Evolutionary conservation across 2,113 vertebrate species (phyloP).

Genomic region (Butorides virescens): DNA sequence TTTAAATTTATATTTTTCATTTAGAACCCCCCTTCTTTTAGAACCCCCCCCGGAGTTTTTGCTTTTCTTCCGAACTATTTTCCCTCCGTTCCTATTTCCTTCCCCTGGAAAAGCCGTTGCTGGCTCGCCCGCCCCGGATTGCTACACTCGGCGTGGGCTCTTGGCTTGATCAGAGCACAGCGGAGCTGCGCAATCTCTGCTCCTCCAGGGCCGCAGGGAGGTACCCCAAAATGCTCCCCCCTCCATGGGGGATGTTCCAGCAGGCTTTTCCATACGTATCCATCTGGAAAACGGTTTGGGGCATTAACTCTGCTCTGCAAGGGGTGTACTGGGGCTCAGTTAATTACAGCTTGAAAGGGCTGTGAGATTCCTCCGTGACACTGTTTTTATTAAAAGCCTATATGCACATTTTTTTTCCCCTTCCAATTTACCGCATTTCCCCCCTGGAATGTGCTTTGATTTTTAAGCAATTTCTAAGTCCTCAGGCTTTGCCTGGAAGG

Average conservation of each 20-base stretch:
- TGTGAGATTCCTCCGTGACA: not conserved
- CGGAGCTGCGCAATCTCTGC: not conserved
- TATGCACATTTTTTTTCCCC: not conserved
- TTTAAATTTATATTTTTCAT: not conserved
- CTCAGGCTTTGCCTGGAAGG: constrained; percentile 38
- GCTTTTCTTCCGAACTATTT: not conserved
- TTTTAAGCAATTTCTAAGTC: constrained; percentile 38
- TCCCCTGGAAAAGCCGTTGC: not conserved
- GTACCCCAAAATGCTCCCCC: not conserved
- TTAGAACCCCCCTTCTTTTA: not conserved
- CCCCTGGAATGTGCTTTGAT: constrained; percentile 30
- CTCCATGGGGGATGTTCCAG: not conserved
- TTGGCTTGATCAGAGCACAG: not conserved
- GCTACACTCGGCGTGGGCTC: not conserved
- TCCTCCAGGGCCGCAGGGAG: not conserved
- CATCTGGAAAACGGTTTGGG: not conserved
- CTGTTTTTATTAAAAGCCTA: constrained; percentile 2
- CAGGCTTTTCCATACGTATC: not conserved
- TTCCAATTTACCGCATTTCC: not conserved
- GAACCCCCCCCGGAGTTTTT: not conserved
- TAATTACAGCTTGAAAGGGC: not conserved
- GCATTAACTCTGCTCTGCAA: not conserved
- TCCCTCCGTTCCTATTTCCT: not conserved
- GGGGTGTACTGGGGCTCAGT: not conserved
- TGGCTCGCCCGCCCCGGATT: accelerated